These are phyloP conservation scores for Erebia epiphron DNA, from an alignment of 2,888 invertebrate genomes.

Conservation along the genomic window DNA sequence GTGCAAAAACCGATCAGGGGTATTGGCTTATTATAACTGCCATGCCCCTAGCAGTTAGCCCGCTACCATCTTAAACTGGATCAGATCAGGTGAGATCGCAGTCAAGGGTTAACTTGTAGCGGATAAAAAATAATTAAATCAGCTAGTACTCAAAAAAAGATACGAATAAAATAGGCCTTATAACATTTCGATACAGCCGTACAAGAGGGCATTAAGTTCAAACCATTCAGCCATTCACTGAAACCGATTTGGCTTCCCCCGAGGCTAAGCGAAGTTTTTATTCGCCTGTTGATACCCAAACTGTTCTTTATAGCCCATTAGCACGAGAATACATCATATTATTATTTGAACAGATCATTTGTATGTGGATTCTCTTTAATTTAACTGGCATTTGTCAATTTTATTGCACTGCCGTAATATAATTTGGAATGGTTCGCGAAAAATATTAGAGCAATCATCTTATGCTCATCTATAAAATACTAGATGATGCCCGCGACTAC, in stretches of 20 bases:
- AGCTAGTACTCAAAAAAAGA: too few relatives aligned
- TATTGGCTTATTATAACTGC: too few relatives aligned
- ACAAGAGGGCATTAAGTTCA: not conserved
- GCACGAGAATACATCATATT: constrained; percentile 34
- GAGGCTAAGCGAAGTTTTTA: constrained; percentile 54
- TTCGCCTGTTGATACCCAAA: constrained; percentile 70
- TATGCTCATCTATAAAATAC: too few relatives aligned
- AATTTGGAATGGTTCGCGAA: too few relatives aligned
- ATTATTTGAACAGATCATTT: constrained; percentile 26
- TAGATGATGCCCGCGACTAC: too few relatives aligned
- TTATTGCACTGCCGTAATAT: too few relatives aligned
- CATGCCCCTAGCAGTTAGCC: not conserved
- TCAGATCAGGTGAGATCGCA: not conserved
- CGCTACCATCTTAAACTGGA: not conserved
- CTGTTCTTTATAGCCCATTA: constrained; percentile 58
- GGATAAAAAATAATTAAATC: not conserved
- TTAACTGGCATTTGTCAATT: too few relatives aligned
- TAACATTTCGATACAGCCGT: too few relatives aligned
- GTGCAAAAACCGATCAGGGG: too few relatives aligned
- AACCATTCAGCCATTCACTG: constrained; percentile 18
- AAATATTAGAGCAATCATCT: too few relatives aligned
- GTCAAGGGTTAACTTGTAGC: not conserved
- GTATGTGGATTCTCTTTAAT: too few relatives aligned
- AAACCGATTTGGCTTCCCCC: constrained; percentile 37
- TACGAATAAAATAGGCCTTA: too few relatives aligned